These are phyloP conservation scores for Volucella inanis DNA, from an alignment of 2,888 invertebrate species.

Conservation along the genomic window DNA sequence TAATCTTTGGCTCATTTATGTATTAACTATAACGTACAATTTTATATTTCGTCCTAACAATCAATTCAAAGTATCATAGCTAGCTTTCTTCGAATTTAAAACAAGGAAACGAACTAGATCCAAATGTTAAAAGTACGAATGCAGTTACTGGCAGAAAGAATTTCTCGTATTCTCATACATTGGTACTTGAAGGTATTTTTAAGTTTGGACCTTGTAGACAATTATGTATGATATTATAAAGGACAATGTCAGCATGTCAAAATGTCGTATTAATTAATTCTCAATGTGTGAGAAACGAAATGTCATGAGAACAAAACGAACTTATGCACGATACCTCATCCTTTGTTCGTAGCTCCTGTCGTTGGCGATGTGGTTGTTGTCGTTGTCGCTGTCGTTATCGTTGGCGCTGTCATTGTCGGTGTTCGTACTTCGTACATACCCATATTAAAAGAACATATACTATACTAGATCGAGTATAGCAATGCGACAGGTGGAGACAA, in stretches of 20 bases:
- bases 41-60: too few relatives aligned
- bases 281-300: slow-evolving; percentile 56
- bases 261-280: slow-evolving; percentile 69
- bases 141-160: slow-evolving; percentile 9
- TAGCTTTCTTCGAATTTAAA: too few relatives aligned
- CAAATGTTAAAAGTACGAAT: too few relatives aligned
- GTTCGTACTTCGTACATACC: neutral
- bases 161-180: neutral
- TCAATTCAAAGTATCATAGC: too few relatives aligned
- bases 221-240: slow-evolving; percentile 26
- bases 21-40: too few relatives aligned
- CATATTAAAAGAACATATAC: neutral
- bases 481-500: slow-evolving; percentile 50
- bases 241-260: slow-evolving; percentile 60
- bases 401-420: neutral
- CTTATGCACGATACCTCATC: slow-evolving; percentile 50
- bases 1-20: too few relatives aligned
- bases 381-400: too few relatives aligned
- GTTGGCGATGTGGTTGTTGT: too few relatives aligned
- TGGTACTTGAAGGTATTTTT: neutral
- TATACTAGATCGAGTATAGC: neutral
- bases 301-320: slow-evolving; percentile 65
- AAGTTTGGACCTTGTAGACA: slow-evolving; percentile 45
- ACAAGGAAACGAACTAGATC: too few relatives aligned
- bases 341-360: neutral